These are phyloP conservation scores for Heliconius himera DNA, from an alignment of 1,140 invertebrate genomes.

Conservation along the genomic window DNA sequence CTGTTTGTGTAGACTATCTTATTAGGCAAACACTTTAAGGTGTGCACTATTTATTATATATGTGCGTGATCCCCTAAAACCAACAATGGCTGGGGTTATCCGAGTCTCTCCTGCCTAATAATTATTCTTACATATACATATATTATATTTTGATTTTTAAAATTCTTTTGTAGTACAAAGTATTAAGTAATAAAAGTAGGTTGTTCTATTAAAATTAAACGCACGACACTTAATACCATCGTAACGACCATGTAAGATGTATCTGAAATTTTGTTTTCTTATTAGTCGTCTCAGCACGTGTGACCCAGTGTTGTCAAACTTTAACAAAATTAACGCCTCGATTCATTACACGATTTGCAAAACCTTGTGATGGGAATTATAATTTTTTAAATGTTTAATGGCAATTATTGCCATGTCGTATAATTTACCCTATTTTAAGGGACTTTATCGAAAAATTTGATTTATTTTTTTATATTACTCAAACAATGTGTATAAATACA, in stretches of 20 bases:
- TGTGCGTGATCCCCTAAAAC: too few species aligned
- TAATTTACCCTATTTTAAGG: not conserved
- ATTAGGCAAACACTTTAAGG: too few species aligned
- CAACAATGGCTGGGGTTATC: too few species aligned
- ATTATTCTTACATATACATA: too few species aligned
- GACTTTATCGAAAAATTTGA: not conserved
- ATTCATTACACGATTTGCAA: constrained; percentile 60
- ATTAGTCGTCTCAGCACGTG: constrained; percentile 19
- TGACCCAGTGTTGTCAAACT: constrained; percentile 56
- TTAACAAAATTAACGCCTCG: constrained; percentile 57
- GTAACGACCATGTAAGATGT: constrained; percentile 22
- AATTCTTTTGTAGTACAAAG: too few species aligned
- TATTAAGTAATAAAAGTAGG: not conserved
- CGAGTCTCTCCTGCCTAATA: too few species aligned
- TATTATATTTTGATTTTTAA: too few species aligned
- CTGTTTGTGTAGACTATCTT: too few species aligned
- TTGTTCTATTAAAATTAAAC: constrained; percentile 6
- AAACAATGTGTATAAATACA: not conserved
- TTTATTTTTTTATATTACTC: not conserved
- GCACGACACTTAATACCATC: constrained; percentile 13
- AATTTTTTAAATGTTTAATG: not conserved
- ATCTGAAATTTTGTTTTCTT: constrained; percentile 14
- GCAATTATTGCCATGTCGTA: not conserved
- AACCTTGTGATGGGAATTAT: constrained; percentile 26
- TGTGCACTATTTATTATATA: too few species aligned